Percentiles rank a stretch among this genome's conserved stretches.
phyloP scores from a whole-genome alignment of 2,888 invertebrate species.

The Acleris emargana region DNA sequence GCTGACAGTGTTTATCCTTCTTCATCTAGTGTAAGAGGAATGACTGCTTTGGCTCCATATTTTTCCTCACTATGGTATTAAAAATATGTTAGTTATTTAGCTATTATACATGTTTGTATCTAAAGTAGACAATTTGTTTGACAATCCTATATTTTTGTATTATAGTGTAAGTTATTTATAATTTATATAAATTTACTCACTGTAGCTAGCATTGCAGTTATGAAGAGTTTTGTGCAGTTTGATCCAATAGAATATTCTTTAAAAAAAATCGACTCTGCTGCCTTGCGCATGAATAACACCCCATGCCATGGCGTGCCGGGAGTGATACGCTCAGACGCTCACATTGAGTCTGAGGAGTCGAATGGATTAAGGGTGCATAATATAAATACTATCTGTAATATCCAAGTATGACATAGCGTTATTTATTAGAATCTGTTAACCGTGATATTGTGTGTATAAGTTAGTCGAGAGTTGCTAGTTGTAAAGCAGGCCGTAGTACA shows the following conservation, averaged over 20 bases:
- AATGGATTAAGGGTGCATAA: slow-evolving; percentile 2
- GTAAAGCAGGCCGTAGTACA: slow-evolving; percentile 25
- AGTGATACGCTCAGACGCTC: too few relatives aligned
- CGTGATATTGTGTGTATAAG: slow-evolving; percentile 28
- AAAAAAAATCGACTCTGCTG: not conserved
- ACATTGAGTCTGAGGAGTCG: too few relatives aligned
- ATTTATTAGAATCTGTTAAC: slow-evolving; percentile 27
- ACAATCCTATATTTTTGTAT: slow-evolving; percentile 35
- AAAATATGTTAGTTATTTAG: not conserved
- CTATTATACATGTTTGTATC: slow-evolving; percentile 19
- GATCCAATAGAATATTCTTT: slow-evolving; percentile 4
- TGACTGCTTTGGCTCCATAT: too few relatives aligned
- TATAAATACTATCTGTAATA: slow-evolving; percentile 17
- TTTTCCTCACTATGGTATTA: not conserved
- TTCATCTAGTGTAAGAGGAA: too few relatives aligned
- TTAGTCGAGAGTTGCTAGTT: slow-evolving; percentile 24
- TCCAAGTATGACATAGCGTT: slow-evolving; percentile 27
- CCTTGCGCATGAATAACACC: too few relatives aligned
- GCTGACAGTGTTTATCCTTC: too few relatives aligned
- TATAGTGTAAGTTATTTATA: slow-evolving; percentile 15
- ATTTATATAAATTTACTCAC: slow-evolving; percentile 3
- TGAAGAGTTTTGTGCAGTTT: slow-evolving; percentile 11
- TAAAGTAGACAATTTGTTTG: slow-evolving; percentile 10
- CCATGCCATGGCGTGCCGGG: too few relatives aligned
- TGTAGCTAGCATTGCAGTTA: slow-evolving; percentile 35